phyloP scores from a whole-genome alignment of 2,113 vertebrate genomes.

The Antigone vipio region DNA sequence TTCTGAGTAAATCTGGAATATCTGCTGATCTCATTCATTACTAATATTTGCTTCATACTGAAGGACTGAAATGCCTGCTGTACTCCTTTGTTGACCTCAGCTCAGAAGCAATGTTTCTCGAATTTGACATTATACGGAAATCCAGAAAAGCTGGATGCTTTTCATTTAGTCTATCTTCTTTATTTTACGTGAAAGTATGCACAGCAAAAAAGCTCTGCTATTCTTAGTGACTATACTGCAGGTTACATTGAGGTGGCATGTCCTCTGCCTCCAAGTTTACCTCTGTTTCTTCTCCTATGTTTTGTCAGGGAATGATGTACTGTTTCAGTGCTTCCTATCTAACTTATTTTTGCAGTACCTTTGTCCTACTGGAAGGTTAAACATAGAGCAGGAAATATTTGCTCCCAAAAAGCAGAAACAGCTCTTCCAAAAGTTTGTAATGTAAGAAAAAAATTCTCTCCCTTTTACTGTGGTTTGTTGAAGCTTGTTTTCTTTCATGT shows the following conservation, averaged over 20 bases:
- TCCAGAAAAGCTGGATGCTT: background rate
- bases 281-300: background rate
- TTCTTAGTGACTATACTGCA: background rate
- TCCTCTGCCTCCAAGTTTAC: background rate
- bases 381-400: background rate
- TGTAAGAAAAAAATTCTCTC: background rate
- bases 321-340: background rate
- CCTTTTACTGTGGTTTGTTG: background rate
- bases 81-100: background rate
- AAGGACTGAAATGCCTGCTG: background rate
- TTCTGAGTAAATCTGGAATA: background rate
- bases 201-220: background rate
- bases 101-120: background rate
- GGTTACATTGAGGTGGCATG: background rate
- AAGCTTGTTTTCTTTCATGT: slow-evolving; percentile 21
- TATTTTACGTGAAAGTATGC: background rate
- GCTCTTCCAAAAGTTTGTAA: background rate
- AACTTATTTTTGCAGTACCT: background rate
- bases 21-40: background rate
- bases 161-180: background rate
- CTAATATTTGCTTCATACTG: background rate
- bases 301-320: background rate
- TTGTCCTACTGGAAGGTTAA: background rate
- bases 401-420: background rate
- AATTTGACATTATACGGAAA: background rate